These are phyloP conservation scores for Catharus minimus DNA, from an alignment of 2,113 vertebrate species.

Conservation along the genomic window DNA sequence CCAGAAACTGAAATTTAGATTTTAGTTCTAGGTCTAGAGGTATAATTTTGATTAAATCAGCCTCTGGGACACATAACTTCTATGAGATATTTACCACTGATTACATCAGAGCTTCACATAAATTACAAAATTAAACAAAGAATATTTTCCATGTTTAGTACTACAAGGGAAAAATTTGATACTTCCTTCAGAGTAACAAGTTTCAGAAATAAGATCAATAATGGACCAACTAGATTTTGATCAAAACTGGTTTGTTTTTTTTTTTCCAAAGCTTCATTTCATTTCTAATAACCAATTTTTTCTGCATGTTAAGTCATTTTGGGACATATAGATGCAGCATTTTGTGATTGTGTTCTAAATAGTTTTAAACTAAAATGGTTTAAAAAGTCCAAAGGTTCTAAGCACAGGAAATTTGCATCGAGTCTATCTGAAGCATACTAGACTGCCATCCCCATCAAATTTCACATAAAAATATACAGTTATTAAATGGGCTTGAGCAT, in stretches of 20 bases:
- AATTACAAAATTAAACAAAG: background rate
- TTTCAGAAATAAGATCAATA: background rate
- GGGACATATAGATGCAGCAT: background rate
- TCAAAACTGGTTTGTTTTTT: background rate
- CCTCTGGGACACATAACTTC: background rate
- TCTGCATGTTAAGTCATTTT: background rate
- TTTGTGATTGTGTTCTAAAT: background rate
- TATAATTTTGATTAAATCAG: background rate
- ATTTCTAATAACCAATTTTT: background rate
- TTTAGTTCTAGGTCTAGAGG: background rate
- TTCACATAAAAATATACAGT: background rate
- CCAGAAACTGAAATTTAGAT: background rate
- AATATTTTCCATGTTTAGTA: background rate
- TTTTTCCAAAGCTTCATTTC: background rate
- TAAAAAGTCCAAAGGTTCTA: background rate
- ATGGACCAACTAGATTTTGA: background rate
- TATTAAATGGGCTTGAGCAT: background rate
- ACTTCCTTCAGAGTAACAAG: background rate
- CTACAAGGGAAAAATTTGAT: background rate
- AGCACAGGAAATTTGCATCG: background rate
- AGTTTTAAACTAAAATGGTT: background rate
- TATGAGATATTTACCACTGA: background rate
- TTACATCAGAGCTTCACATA: background rate
- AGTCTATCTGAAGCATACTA: background rate
- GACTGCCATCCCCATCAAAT: background rate